Evolutionary conservation across 2,888 invertebrate genomes (phyloP), one percentile per base, ranked within the genome.

Genomic region (Drosophila robusta): DNA sequence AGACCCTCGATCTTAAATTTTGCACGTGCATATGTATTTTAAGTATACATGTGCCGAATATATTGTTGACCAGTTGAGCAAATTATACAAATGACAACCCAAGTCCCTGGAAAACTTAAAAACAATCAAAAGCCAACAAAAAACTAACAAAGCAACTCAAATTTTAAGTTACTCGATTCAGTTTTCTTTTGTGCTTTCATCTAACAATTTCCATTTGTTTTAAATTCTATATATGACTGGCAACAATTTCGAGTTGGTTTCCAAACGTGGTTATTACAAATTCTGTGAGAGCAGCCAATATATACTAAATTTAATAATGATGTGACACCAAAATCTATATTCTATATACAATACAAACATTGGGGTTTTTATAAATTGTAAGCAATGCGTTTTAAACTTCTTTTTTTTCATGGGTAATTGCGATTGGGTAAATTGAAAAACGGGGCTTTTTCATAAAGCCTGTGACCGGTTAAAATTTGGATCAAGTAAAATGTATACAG

Each of bases 1-100:
- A 18, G 18, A 18, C 18, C 18, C 18, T 18, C 18, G 18, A 18
- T 18, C 1, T 54, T 55, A 60, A 71, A 71, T 71, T 73, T 51
- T 18, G 34, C 32, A 45, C 58, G 39, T 49, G 42, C 47, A 45
- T 32, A 51, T 60, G 29, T 60, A 46, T 46, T 51, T 1, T 7
- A 26, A 26, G 11, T 34, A 38, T 57, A 46, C 52, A 51, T 67
- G 50, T 36, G 16, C 45, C 16, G 12, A 22, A 22, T 18, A 32
- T 34, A 39, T 44, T 50, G 54, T 66, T 63, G 42, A 54, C 47
- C 47, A 47, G 41, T 38, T 38, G 24, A 51, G 4, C 11, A 50
- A 22, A 29, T 26, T 26, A 7, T 3, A 14, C 5, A 22, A 22
- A 22, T 22, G 3, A 22, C 22, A 22, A 41, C 4, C 18, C 41